Evolutionary conservation across 2,113 vertebrate species (phyloP).

Genomic region (Phylloscopus trochiloides): DNA sequence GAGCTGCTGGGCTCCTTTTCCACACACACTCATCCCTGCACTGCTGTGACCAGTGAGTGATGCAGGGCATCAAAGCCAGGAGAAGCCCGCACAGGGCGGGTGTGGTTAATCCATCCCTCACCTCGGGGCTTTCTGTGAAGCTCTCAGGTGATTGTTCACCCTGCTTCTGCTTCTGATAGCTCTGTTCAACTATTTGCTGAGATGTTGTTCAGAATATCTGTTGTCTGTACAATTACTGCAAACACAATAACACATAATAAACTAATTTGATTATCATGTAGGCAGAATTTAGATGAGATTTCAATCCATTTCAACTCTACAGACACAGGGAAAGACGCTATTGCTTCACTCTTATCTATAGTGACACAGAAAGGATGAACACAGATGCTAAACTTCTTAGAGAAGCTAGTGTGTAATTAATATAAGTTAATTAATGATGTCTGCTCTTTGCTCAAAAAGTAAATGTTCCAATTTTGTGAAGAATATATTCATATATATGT

Average conservation of each 20-base stretch:
- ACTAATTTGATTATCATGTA: neutral
- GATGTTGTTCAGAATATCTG: neutral
- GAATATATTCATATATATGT: neutral
- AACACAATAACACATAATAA: neutral
- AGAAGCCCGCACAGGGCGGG: rapidly evolving
- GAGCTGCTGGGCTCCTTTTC: neutral
- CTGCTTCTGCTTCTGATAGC: neutral
- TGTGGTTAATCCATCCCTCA: neutral
- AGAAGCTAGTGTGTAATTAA: neutral
- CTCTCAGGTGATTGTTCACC: neutral
- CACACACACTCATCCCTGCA: rapidly evolving
- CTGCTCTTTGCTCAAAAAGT: neutral
- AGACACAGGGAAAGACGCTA: neutral
- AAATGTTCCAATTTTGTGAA: neutral
- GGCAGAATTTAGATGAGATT: neutral
- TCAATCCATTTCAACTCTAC: neutral
- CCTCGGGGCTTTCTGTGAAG: neutral
- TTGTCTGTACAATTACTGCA: neutral
- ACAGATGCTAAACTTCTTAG: neutral
- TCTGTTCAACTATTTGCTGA: neutral
- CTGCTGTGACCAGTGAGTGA: rapidly evolving
- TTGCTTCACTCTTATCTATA: neutral
- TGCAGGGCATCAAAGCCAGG: neutral
- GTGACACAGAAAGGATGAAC: neutral
- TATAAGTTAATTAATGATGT: neutral